Percentiles rank a stretch among this genome's conserved stretches.
Evolutionary conservation across 2,888 invertebrate genomes (phyloP).

Genomic region (Aphidius colemani): DNA sequence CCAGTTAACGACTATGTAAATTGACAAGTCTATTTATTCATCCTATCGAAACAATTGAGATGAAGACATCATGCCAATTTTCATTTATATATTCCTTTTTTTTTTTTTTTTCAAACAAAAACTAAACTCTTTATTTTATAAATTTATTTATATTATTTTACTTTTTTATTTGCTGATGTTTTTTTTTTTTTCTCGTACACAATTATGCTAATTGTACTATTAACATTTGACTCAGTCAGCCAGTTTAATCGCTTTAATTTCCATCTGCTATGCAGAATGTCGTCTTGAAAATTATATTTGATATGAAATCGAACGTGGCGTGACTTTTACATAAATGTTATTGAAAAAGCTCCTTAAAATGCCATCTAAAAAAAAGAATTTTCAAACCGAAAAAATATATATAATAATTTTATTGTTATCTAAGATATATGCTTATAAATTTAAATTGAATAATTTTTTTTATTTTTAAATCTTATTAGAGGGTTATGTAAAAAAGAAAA

Average conservation of each 20-base stretch:
- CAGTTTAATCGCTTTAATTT: constrained; percentile 28
- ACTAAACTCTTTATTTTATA: constrained; percentile 15
- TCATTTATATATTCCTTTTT: constrained; percentile 24
- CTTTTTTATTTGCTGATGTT: constrained; percentile 20
- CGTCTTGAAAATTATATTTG: constrained; percentile 13
- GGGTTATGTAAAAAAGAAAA: too few relatives aligned
- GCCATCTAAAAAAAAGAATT: too few relatives aligned
- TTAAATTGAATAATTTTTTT: too few relatives aligned
- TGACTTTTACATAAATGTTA: neutral
- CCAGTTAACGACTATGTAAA: constrained; percentile 57
- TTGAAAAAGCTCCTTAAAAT: too few relatives aligned
- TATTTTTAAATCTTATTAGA: too few relatives aligned
- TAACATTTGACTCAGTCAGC: constrained; percentile 37
- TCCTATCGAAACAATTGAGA: constrained; percentile 46
- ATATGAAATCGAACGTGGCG: constrained; percentile 17
- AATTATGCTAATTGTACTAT: constrained; percentile 45
- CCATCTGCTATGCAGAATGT: neutral
- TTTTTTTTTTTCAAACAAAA: constrained; percentile 23
- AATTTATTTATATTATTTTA: constrained; percentile 24
- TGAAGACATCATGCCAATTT: constrained; percentile 50
- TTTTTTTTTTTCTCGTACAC: too few relatives aligned
- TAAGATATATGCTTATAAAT: too few relatives aligned
- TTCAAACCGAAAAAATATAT: too few relatives aligned
- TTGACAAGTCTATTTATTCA: constrained; percentile 57
- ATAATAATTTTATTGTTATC: too few relatives aligned